Conservation (phyloP, 2,797 vertebrate species). For the Dipus sagitta region DNA sequence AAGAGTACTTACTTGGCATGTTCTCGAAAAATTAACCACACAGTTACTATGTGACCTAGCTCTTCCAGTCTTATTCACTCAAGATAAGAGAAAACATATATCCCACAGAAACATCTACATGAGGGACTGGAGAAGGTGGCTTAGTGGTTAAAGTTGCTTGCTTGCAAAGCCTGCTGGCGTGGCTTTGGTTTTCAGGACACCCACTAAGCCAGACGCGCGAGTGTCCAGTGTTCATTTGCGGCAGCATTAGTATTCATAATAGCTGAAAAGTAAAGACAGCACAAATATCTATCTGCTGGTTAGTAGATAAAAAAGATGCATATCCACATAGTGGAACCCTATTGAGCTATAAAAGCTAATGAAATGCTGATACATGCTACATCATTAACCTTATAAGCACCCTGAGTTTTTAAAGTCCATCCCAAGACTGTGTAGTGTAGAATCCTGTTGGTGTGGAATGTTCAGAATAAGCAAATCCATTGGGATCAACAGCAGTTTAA, state of each 20-base stretch:
- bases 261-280: neutral
- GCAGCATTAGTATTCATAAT: slow-evolving; percentile 30
- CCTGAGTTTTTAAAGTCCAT: neutral
- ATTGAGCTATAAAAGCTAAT: neutral
- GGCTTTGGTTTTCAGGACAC: too few relatives aligned
- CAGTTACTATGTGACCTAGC: neutral
- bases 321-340: neutral
- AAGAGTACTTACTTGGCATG: neutral
- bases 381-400: slow-evolving; percentile 17
- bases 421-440: neutral
- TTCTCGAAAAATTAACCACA: slow-evolving; percentile 13
- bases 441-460: slow-evolving; percentile 19
- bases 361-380: neutral
- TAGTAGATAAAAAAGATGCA: neutral
- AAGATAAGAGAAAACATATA: slow-evolving; percentile 16
- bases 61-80: neutral
- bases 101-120: slow-evolving; percentile 4
- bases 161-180: too few relatives aligned
- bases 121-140: neutral
- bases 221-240: too few relatives aligned
- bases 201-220: too few relatives aligned
- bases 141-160: too few relatives aligned
- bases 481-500: neutral
- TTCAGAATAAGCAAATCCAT: slow-evolving; percentile 26
- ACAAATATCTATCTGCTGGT: neutral